Evolutionary conservation across 2,797 vertebrate genomes (phyloP), one percentile per base, ranked within the genome.

Genomic region (Eulemur rubriventer): DNA sequence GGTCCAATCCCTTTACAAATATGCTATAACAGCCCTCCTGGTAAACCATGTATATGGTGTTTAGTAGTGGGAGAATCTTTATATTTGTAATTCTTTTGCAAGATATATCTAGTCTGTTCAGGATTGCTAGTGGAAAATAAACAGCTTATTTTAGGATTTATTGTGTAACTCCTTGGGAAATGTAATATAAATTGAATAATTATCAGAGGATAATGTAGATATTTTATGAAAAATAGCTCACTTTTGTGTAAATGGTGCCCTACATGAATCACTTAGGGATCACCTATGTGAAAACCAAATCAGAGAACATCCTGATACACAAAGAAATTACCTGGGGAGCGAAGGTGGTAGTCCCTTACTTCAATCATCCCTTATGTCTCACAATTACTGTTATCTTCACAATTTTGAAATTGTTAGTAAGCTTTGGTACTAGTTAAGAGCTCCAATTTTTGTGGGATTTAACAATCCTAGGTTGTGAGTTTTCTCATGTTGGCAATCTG

Each of bases 321-420:
- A 35, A 89, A 93, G 48, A 52, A 46, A 50, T 1, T 65, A n/a
- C 33, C 28, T 41, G 35, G 12, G 3, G 9, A 61, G 7, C 2
- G 0, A 11, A 10, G 4, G 46, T 28, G 41, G 10, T 22, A 46
- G 4, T 33, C 16, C 16, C 33, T 5, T 12, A 82, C 43, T 55
- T 85, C 22, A 76, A 13, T 43, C 12, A 72, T 65, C 22, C 61
- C 16, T 22, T 86, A 18, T 4, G n/a, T 85, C 24, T 84, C 38
- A 88, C 52, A 93, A 63, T 93, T 87, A 84, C 24, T 24, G 13
- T 46, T 59, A 81, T 61, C 10, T 75, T n/a, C 43, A 35, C 52
- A 89, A 87, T 35, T 70, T 83, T 65, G 30, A 96, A 79, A 91
- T 59, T 70, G 57, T 84, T 91, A 81, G 26, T 35, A 33, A 72